These are phyloP conservation scores for Conchocele bisecta DNA, from an alignment of 2,888 invertebrate species.

Conservation along the genomic window DNA sequence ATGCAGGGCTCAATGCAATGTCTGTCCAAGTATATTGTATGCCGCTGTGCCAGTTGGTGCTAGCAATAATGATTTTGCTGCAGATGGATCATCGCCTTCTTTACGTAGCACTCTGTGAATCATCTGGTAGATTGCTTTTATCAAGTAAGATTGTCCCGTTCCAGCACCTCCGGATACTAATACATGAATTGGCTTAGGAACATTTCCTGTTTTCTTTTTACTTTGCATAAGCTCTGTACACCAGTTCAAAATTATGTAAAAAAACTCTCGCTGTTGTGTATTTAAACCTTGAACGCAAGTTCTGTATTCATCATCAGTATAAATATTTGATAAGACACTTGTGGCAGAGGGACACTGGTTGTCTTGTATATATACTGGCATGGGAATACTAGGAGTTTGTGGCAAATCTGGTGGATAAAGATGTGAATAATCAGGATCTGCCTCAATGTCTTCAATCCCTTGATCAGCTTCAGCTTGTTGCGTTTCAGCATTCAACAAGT, in stretches of 20 bases:
- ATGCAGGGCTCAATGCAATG: slow-evolving; percentile 20
- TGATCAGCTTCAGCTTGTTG: too few relatives aligned
- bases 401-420: too few relatives aligned
- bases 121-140: slow-evolving; percentile 16
- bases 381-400: too few relatives aligned
- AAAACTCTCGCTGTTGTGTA: slow-evolving; percentile 10
- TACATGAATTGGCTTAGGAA: slow-evolving; percentile 29
- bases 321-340: too few relatives aligned
- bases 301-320: slow-evolving; percentile 12
- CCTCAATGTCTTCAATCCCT: too few relatives aligned
- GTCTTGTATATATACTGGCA: too few relatives aligned
- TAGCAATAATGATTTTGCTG: slow-evolving; percentile 1
- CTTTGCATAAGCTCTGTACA: slow-evolving; percentile 15
- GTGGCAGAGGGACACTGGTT: too few relatives aligned
- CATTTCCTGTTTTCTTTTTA: slow-evolving; percentile 12
- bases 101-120: slow-evolving; percentile 6
- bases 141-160: slow-evolving; percentile 34
- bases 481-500: slow-evolving; percentile 26
- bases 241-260: slow-evolving; percentile 19
- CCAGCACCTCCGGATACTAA: slow-evolving; percentile 39
- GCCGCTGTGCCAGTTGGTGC: slow-evolving; percentile 25
- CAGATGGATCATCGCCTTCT: slow-evolving; percentile 20
- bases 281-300: slow-evolving; percentile 16
- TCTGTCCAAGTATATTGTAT: slow-evolving; percentile 8
- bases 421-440: too few relatives aligned